Evolutionary conservation across 2,113 vertebrate species (phyloP).

Genomic region (Colistium nudipinnis): DNA sequence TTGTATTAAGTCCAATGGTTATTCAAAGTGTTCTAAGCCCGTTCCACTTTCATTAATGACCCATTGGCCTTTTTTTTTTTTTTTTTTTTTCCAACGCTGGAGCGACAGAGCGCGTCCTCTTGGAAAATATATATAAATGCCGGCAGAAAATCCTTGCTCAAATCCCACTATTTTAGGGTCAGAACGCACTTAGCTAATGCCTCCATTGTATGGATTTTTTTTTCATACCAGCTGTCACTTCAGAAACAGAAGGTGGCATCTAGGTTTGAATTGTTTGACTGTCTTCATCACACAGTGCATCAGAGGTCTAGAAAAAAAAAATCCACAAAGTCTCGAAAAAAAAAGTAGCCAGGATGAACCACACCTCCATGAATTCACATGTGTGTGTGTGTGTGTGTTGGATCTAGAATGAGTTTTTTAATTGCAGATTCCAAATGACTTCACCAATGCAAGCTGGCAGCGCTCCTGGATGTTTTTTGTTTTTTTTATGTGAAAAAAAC

Average conservation of each 20-base stretch:
- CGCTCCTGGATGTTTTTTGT: no score
- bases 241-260: conserved; percentile 38
- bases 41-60: conserved; percentile 65
- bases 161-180: conserved; percentile 32
- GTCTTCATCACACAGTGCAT: no score
- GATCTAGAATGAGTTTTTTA: no score
- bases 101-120: conserved; percentile 8
- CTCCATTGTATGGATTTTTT: neutral
- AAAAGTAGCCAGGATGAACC: no score
- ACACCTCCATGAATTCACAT: no score
- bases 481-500: no score
- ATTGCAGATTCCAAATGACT: no score
- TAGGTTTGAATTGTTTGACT: neutral
- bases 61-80: conserved; percentile 34
- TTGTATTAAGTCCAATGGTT: conserved; percentile 49
- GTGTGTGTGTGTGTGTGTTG: no score
- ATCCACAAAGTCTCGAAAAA: no score
- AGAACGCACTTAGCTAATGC: conserved; percentile 36
- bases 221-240: conserved; percentile 41
- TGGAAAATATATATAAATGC: conserved; percentile 24
- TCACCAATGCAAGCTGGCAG: no score
- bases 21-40: conserved; percentile 61
- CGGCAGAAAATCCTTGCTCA: conserved; percentile 25
- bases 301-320: no score
- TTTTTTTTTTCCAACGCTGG: conserved; percentile 7